Conservation (phyloP, 1,140 invertebrate genomes). For the Ericerus pela region DNA sequence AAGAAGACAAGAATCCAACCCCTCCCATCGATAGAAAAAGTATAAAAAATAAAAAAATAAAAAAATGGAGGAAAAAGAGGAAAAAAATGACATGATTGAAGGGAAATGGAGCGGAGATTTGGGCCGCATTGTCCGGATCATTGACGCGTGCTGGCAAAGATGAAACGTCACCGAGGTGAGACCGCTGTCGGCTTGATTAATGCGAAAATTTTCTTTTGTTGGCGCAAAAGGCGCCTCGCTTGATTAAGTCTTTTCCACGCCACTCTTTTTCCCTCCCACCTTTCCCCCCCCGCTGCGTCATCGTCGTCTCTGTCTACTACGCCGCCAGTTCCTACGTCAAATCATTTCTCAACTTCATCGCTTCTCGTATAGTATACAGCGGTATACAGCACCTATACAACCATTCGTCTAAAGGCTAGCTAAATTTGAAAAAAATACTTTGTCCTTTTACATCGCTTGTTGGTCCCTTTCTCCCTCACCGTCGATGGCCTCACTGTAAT, state of each 20-base stretch:
- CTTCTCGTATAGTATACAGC: too few species aligned
- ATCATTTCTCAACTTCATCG: conserved; percentile 12
- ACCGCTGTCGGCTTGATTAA: conserved; percentile 9
- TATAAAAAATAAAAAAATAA: too few species aligned
- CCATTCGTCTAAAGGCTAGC: too few species aligned
- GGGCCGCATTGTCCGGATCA: conserved; percentile 6
- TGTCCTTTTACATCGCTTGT: too few species aligned
- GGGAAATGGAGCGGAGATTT: background rate
- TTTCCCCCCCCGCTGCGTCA: background rate
- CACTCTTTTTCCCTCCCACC: background rate
- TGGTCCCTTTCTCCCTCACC: too few species aligned
- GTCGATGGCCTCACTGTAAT: too few species aligned
- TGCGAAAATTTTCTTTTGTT: conserved; percentile 1
- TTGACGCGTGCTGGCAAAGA: conserved; percentile 4
- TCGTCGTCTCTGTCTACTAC: background rate
- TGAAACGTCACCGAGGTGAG: conserved; percentile 7
- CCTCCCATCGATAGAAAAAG: background rate
- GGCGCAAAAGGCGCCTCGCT: background rate
- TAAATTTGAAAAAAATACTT: too few species aligned
- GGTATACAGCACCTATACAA: too few species aligned
- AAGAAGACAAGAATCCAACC: background rate
- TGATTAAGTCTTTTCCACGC: background rate
- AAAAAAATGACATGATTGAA: background rate
- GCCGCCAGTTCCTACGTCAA: background rate
- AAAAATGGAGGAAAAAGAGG: background rate